Percentiles rank a stretch among this genome's conserved stretches.
These are phyloP conservation scores for Acanthococcus lagerstroemiae DNA, from an alignment of 2,888 invertebrate species.

Conservation along the genomic window DNA sequence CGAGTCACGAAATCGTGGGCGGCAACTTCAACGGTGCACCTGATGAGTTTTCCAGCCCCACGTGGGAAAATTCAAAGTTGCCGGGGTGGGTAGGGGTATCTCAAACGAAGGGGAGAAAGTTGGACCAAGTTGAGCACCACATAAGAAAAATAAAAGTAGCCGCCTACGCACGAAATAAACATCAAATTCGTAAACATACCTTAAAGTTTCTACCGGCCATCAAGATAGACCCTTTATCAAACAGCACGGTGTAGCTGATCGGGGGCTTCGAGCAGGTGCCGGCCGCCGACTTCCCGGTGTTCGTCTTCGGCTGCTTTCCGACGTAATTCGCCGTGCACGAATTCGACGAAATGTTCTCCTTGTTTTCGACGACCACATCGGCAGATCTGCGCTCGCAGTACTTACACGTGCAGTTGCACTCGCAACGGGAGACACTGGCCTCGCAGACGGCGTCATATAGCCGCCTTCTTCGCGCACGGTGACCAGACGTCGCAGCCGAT, in stretches of 20 bases:
- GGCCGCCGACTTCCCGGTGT: neutral
- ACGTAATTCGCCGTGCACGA: too few relatives aligned
- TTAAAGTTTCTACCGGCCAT: neutral
- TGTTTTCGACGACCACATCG: neutral
- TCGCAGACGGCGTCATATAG: neutral
- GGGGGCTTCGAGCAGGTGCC: neutral
- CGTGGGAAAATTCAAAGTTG: too few relatives aligned
- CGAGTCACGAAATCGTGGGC: too few relatives aligned
- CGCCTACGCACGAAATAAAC: neutral
- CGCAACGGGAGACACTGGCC: neutral
- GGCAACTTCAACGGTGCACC: too few relatives aligned
- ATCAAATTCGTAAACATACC: too few relatives aligned
- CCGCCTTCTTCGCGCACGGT: too few relatives aligned
- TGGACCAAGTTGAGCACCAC: neutral
- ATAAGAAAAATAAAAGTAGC: neutral
- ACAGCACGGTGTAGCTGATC: slow-evolving; percentile 21
- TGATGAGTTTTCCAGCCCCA: too few relatives aligned
- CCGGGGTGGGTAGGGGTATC: too few relatives aligned
- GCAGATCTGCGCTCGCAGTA: neutral
- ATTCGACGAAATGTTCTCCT: slow-evolving; percentile 1
- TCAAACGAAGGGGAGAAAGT: too few relatives aligned
- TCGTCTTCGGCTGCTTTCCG: neutral
- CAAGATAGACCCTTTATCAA: slow-evolving; percentile 6
- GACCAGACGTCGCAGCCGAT: too few relatives aligned
- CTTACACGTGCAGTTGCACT: too few relatives aligned